Conservation (phyloP, 2,888 invertebrate genomes). For the Agriopis aurantiaria region DNA sequence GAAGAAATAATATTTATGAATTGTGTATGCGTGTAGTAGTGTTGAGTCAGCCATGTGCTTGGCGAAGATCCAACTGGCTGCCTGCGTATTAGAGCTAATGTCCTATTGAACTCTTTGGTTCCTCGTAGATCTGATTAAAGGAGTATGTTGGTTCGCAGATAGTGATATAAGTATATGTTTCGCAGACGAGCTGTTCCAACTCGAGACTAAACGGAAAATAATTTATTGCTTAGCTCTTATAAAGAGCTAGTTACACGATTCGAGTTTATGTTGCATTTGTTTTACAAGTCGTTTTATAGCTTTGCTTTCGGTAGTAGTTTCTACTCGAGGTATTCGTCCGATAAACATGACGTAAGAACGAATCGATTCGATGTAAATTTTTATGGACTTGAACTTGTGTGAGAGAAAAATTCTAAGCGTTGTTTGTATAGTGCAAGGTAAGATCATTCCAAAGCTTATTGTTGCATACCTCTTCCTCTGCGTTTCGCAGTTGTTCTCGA, state of each 20-base stretch:
- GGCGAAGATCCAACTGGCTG: constrained; percentile 70
- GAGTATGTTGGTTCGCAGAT: constrained; percentile 38
- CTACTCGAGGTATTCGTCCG: neutral
- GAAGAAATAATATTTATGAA: constrained; percentile 43
- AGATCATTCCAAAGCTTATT: neutral
- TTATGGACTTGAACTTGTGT: neutral
- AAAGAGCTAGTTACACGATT: constrained; percentile 15
- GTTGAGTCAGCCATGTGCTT: constrained; percentile 66
- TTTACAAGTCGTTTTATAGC: constrained; percentile 22
- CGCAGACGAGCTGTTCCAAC: constrained; percentile 52
- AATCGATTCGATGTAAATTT: constrained; percentile 2
- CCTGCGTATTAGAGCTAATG: constrained; percentile 58
- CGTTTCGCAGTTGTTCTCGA: constrained; percentile 95
- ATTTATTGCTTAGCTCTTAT: constrained; percentile 47
- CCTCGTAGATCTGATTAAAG: constrained; percentile 58
- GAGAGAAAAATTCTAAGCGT: neutral
- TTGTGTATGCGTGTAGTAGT: constrained; percentile 60
- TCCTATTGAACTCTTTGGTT: constrained; percentile 73
- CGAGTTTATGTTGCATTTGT: constrained; percentile 19
- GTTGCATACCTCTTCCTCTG: constrained; percentile 94
- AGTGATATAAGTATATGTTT: no score
- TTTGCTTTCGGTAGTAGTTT: constrained; percentile 8
- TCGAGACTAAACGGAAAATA: constrained; percentile 55
- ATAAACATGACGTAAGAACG: constrained; percentile 14
- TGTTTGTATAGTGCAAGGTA: constrained; percentile 6